Percentiles rank a stretch among this genome's conserved stretches.
Evolutionary conservation across 2,797 vertebrate species (phyloP).

Genomic region (Channallabes apus): DNA sequence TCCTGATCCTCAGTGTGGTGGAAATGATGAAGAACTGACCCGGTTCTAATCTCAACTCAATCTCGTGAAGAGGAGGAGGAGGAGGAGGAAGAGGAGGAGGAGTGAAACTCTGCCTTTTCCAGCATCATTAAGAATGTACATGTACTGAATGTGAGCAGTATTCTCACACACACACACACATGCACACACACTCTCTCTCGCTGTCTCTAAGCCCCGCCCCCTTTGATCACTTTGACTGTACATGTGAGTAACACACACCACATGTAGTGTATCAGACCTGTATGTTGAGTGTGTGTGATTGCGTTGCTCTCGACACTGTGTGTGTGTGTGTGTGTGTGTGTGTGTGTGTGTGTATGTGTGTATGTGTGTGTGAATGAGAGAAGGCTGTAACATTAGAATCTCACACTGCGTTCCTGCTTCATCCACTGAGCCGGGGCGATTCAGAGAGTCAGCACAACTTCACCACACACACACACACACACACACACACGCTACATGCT

Average conservation of each 20-base stretch:
- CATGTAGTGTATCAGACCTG: too few species aligned
- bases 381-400: too few species aligned
- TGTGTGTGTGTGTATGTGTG: too few species aligned
- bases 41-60: constrained; percentile 33
- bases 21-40: neutral
- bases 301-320: too few species aligned
- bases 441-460: too few species aligned
- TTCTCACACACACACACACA: constrained; percentile 42
- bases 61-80: constrained; percentile 38
- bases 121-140: constrained; percentile 56
- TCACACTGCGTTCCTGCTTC: too few species aligned
- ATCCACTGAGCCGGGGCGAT: too few species aligned
- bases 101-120: constrained; percentile 3
- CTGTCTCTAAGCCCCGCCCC: neutral
- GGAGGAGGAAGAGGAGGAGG: constrained; percentile 13
- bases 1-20: neutral
- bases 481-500: neutral
- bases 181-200: constrained; percentile 10
- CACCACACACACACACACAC: too few species aligned
- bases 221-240: constrained; percentile 17
- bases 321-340: too few species aligned
- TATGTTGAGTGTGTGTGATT: too few species aligned
- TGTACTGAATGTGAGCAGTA: constrained; percentile 53
- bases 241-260: neutral
- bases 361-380: too few species aligned